Percentiles rank a stretch among this genome's conserved stretches.
Evolutionary conservation across 2,113 vertebrate genomes (phyloP).

Genomic region (Mola mola): DNA sequence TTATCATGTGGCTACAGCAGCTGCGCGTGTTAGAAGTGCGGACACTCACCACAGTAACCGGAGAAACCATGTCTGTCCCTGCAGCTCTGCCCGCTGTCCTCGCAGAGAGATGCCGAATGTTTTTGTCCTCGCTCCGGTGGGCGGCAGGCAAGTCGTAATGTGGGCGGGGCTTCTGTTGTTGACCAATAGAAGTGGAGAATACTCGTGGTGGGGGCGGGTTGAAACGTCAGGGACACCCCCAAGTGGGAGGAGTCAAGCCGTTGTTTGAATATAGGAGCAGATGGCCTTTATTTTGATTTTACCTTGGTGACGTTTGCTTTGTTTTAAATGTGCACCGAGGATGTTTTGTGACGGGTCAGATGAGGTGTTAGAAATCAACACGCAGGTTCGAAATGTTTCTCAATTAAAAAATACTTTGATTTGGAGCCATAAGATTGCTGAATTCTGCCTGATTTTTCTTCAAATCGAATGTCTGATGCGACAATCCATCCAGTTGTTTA

Average conservation of each 20-base stretch:
- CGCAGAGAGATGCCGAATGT: conserved; percentile 73
- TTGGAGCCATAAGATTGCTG: too few relatives aligned
- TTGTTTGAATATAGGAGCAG: conserved; percentile 73
- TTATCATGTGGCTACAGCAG: conserved; percentile 32
- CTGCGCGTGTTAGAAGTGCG: not conserved
- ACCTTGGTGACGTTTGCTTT: not conserved
- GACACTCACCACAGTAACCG: conserved; percentile 82
- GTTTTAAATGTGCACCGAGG: not conserved
- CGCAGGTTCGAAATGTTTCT: too few relatives aligned
- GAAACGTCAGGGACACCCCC: conserved; percentile 8
- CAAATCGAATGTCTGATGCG: not conserved
- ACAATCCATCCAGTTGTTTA: too few relatives aligned
- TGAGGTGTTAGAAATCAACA: too few relatives aligned
- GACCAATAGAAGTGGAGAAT: conserved; percentile 63
- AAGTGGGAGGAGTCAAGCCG: conserved; percentile 36
- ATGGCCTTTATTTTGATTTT: conserved; percentile 77
- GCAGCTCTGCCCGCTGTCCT: conserved; percentile 17
- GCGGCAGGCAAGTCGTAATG: conserved; percentile 50
- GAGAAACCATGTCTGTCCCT: conserved; percentile 85
- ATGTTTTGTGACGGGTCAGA: not conserved
- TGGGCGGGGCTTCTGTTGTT: conserved; percentile 14
- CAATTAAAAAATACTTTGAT: too few relatives aligned
- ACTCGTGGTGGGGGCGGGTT: not conserved
- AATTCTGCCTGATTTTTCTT: not conserved
- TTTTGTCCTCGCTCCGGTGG: conserved; percentile 77